phyloP scores from a whole-genome alignment of 2,888 invertebrate species.

The Euplagia quadripunctaria region DNA sequence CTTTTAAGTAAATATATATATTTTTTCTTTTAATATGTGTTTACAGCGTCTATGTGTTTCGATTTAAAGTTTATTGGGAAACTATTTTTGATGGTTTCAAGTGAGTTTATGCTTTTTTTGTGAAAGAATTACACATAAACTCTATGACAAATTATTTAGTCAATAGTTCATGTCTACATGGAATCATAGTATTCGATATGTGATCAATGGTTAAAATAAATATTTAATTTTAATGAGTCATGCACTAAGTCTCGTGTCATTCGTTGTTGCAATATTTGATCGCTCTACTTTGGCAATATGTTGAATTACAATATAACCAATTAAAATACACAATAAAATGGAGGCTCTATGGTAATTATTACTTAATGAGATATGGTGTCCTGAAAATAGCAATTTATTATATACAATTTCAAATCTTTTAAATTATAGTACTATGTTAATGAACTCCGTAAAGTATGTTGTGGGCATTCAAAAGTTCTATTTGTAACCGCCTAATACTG shows the following conservation, averaged over 20 bases:
- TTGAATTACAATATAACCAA: conserved; percentile 9
- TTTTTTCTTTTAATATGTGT: no score
- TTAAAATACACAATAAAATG: neutral
- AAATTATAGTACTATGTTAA: neutral
- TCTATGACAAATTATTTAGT: neutral
- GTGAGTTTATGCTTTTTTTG: neutral
- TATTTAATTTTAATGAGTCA: conserved; percentile 8
- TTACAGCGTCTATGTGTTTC: neutral
- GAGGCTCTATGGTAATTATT: neutral
- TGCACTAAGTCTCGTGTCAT: neutral
- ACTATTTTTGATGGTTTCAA: no score
- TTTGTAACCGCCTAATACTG: conserved; percentile 52
- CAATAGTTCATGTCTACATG: neutral
- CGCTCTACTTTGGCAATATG: conserved; percentile 4
- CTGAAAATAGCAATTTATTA: neutral
- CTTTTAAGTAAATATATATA: no score
- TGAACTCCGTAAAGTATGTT: conserved; percentile 22
- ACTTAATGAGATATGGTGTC: neutral
- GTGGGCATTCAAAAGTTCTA: conserved; percentile 43
- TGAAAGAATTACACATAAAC: neutral
- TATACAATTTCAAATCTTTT: no score
- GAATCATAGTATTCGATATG: neutral
- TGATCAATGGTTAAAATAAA: conserved; percentile 8
- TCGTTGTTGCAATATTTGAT: conserved; percentile 10
- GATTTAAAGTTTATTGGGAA: neutral